phyloP scores from a whole-genome alignment of 2,888 invertebrate species.

The Gastrophysa polygoni region DNA sequence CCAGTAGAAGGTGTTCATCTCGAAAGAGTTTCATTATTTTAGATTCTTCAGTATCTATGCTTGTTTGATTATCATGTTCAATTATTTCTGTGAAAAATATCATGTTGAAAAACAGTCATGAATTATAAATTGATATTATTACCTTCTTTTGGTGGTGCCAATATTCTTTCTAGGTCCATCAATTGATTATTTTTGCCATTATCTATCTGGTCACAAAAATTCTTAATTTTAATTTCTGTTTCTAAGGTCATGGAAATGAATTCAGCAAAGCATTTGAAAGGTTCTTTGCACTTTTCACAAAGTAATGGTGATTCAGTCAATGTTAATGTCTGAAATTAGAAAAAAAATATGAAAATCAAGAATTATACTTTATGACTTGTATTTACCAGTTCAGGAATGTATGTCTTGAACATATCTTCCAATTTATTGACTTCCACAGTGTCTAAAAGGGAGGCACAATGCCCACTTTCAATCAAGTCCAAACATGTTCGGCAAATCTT shows the following conservation, averaged over 20 bases:
- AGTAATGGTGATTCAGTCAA: slow-evolving; percentile 19
- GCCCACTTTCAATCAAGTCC: slow-evolving; percentile 11
- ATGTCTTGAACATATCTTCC: slow-evolving; percentile 14
- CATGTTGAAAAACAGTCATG: too few species aligned
- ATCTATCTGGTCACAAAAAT: slow-evolving; percentile 15
- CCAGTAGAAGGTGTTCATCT: slow-evolving; percentile 12
- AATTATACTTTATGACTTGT: too few species aligned
- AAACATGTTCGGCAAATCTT: slow-evolving; percentile 23
- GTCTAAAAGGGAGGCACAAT: slow-evolving; percentile 14
- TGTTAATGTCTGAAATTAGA: slow-evolving; percentile 18
- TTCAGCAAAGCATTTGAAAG: slow-evolving; percentile 21
- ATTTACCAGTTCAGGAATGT: slow-evolving; percentile 27
- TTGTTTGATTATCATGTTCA: neutral
- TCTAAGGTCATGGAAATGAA: slow-evolving; percentile 13
- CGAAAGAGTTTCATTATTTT: slow-evolving; percentile 17
- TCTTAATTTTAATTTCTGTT: slow-evolving; percentile 18
- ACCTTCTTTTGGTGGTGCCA: slow-evolving; percentile 7
- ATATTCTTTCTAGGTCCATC: slow-evolving; percentile 13
- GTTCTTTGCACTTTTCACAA: slow-evolving; percentile 23
- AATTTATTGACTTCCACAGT: slow-evolving; percentile 17
- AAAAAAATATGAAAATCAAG: neutral
- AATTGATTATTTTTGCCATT: slow-evolving; percentile 3
- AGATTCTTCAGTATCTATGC: slow-evolving; percentile 5
- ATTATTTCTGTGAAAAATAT: neutral
- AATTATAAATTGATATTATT: neutral